A percentile compares a stretch with the other conserved stretches of the same genome.
Conservation (phyloP, 2,113 vertebrate species). For the Proterorhinus semilunaris region DNA sequence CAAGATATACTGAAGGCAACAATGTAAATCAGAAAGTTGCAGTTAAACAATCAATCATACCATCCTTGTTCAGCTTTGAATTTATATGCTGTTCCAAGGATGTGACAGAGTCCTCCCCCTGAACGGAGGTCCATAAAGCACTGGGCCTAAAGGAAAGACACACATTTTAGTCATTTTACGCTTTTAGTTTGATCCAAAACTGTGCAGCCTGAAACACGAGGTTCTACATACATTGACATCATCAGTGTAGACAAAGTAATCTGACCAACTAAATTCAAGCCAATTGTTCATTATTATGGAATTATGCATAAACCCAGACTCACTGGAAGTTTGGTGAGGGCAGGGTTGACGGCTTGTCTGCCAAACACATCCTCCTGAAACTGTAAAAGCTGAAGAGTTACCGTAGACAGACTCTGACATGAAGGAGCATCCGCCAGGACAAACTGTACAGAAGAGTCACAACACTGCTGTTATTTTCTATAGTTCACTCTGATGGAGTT, state of each 20-base stretch:
- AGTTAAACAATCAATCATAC: constrained; percentile 71
- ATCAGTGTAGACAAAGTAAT: background rate
- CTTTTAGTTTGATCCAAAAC: background rate
- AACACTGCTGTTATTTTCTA: background rate
- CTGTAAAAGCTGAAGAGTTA: constrained; percentile 93
- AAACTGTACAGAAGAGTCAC: constrained; percentile 73
- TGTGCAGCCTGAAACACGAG: background rate
- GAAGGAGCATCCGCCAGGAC: constrained; percentile 92
- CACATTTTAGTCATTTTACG: background rate
- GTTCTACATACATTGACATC: background rate
- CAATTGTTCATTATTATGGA: too few relatives aligned
- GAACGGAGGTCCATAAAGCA: constrained; percentile 94
- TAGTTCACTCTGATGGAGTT: background rate
- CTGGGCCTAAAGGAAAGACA: constrained; percentile 77
- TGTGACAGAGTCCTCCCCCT: constrained; percentile 92
- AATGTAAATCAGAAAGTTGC: background rate
- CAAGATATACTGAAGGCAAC: background rate
- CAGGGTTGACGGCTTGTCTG: constrained; percentile 84
- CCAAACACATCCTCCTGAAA: constrained; percentile 98
- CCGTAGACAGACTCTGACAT: constrained; percentile 86
- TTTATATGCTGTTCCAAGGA: constrained; percentile 94
- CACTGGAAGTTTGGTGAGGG: constrained; percentile 93
- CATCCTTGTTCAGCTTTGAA: constrained; percentile 97
- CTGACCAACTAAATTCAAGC: too few relatives aligned
- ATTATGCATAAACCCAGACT: constrained; percentile 62